Percentiles rank a stretch among this genome's conserved stretches.
These are phyloP conservation scores for Cataglyphis albicans DNA, from an alignment of 2,888 invertebrate species.

Conservation along the genomic window DNA sequence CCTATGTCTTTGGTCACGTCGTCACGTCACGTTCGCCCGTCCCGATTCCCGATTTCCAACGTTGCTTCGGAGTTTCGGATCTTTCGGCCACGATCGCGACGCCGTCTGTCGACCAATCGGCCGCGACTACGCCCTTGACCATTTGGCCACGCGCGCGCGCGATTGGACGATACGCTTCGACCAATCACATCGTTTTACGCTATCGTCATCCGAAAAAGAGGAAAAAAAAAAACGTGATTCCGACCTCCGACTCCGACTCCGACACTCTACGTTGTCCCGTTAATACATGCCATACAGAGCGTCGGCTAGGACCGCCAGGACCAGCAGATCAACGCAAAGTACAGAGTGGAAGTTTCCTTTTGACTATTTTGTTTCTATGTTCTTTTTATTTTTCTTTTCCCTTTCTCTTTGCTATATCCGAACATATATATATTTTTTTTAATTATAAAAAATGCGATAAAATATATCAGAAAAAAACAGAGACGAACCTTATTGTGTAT, in stretches of 20 bases:
- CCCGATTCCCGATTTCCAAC: slow-evolving; percentile 55
- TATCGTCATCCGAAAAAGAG: not conserved
- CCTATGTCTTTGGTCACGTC: slow-evolving; percentile 81
- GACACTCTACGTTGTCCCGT: not conserved
- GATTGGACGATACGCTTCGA: not conserved
- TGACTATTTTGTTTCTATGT: not conserved
- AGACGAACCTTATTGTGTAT: too few relatives aligned
- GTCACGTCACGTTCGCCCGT: slow-evolving; percentile 69
- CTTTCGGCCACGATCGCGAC: slow-evolving; percentile 54
- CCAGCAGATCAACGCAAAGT: too few relatives aligned
- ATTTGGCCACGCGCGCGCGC: not conserved
- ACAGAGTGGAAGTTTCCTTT: not conserved
- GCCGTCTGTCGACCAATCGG: slow-evolving; percentile 30
- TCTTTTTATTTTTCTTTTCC: not conserved
- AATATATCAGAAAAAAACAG: not conserved
- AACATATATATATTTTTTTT: not conserved
- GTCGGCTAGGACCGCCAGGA: too few relatives aligned
- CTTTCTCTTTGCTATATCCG: not conserved
- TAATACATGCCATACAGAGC: not conserved
- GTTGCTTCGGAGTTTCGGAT: too few relatives aligned
- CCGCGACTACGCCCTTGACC: slow-evolving; percentile 20
- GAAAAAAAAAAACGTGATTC: too few relatives aligned
- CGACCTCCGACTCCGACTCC: not conserved
- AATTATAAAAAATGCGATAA: not conserved
- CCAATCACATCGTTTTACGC: not conserved